Percentiles rank a stretch among this genome's conserved stretches.
Evolutionary conservation across 2,888 invertebrate species (phyloP).

Genomic region (Parelbella ahira): DNA sequence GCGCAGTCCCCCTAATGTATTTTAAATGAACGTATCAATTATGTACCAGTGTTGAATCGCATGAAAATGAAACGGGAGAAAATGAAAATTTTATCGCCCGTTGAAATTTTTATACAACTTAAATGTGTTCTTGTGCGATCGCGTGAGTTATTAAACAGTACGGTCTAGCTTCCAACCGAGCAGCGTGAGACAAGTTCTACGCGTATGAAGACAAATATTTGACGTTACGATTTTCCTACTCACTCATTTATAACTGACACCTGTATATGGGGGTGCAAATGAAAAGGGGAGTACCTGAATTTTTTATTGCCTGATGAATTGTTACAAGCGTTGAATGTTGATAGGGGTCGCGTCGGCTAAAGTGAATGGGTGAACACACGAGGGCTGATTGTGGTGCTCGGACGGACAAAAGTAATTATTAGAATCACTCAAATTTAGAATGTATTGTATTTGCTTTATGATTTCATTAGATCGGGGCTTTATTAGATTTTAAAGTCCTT

Average conservation of each 20-base stretch:
- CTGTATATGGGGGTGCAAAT: constrained; percentile 6
- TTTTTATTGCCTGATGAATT: constrained; percentile 12
- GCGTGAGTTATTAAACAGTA: no score
- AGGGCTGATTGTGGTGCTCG: neutral
- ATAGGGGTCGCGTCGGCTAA: constrained; percentile 13
- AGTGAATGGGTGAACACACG: constrained; percentile 14
- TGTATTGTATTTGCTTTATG: no score
- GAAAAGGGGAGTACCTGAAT: constrained; percentile 4
- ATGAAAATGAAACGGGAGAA: constrained; percentile 50
- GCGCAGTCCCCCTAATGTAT: constrained; percentile 56
- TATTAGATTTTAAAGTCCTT: no score
- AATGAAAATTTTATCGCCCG: constrained; percentile 47
- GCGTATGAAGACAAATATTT: no score
- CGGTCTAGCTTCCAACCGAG: no score
- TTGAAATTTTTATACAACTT: constrained; percentile 25
- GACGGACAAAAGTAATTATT: constrained; percentile 1
- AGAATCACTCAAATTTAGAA: no score
- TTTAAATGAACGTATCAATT: constrained; percentile 65
- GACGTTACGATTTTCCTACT: no score
- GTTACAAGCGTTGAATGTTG: constrained; percentile 17
- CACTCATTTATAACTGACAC: constrained; percentile 12
- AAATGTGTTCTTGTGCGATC: no score
- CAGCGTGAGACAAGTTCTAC: no score
- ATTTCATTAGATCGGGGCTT: no score
- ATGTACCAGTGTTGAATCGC: constrained; percentile 42